phyloP scores from a whole-genome alignment of 2,888 invertebrate genomes.

The Druceiella hillmani region DNA sequence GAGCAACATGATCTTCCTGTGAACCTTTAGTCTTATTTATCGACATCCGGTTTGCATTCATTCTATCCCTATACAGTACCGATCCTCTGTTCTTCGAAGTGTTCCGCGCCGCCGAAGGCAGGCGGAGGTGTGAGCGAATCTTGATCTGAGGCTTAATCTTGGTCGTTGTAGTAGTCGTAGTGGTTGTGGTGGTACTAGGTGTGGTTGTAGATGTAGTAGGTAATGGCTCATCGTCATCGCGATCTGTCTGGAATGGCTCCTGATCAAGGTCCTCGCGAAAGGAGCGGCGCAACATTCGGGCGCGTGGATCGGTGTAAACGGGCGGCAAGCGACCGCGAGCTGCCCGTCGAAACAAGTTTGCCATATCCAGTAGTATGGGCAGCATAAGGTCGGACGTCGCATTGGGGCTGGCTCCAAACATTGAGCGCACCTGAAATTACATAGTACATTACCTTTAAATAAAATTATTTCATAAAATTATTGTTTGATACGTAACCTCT shows the following conservation, averaged over 20 bases:
- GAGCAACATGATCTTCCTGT: too few species aligned
- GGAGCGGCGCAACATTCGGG: slow-evolving; percentile 38
- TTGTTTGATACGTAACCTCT: slow-evolving; percentile 9
- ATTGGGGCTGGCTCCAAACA: slow-evolving; percentile 53
- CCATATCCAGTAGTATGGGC: slow-evolving; percentile 60
- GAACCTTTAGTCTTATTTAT: too few species aligned
- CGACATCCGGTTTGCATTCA: too few species aligned
- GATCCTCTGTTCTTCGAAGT: slow-evolving; percentile 30
- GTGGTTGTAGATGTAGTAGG: slow-evolving; percentile 24
- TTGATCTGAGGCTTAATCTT: background rate
- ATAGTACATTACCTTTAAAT: slow-evolving; percentile 7
- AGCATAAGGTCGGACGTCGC: slow-evolving; percentile 52
- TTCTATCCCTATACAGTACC: too few species aligned
- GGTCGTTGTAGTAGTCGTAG: slow-evolving; percentile 22
- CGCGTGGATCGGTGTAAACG: slow-evolving; percentile 33
- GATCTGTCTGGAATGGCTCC: slow-evolving; percentile 34
- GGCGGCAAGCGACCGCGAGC: slow-evolving; percentile 29
- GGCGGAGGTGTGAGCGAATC: background rate
- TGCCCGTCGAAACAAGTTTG: slow-evolving; percentile 54
- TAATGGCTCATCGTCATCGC: slow-evolving; percentile 24
- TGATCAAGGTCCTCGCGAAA: slow-evolving; percentile 33
- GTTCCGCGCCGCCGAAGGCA: slow-evolving; percentile 31
- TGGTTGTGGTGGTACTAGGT: slow-evolving; percentile 16
- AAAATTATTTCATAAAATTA: slow-evolving; percentile 5
- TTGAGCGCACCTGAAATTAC: slow-evolving; percentile 51